Evolutionary conservation across 2,888 invertebrate species (phyloP).

Genomic region (Eupithecia pulchellata): DNA sequence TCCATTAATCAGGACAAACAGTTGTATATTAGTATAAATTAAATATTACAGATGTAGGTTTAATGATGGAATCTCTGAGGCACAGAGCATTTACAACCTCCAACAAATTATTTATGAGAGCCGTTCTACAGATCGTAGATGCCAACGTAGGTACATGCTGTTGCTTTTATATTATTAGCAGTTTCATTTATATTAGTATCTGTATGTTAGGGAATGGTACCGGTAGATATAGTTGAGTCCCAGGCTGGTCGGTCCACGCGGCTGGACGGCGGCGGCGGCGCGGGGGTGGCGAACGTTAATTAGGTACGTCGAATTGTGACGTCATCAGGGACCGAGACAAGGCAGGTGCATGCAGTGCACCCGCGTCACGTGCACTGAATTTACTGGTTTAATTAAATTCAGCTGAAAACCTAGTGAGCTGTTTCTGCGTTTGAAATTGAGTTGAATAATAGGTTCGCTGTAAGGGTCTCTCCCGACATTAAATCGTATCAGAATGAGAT

Average conservation of each 20-base stretch:
- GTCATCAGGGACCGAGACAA: conserved; percentile 64
- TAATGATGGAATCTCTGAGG: too few species aligned
- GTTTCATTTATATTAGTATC: not conserved
- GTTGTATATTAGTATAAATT: too few species aligned
- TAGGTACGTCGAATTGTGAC: conserved; percentile 77
- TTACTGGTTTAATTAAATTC: conserved; percentile 37
- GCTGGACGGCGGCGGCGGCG: conserved; percentile 31
- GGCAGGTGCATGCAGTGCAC: conserved; percentile 60
- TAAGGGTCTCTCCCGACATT: not conserved
- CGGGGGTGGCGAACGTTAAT: conserved; percentile 66
- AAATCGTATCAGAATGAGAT: not conserved
- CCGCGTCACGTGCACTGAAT: conserved; percentile 45
- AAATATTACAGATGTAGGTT: too few species aligned
- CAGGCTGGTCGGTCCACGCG: conserved; percentile 1
- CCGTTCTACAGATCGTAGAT: too few species aligned
- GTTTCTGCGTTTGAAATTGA: conserved; percentile 1
- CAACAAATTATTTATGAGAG: too few species aligned
- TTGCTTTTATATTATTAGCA: not conserved
- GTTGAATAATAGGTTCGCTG: not conserved
- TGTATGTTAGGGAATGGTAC: not conserved
- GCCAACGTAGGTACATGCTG: too few species aligned
- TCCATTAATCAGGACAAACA: too few species aligned
- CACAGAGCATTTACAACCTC: too few species aligned
- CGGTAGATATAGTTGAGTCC: not conserved
- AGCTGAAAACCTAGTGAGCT: not conserved